Evolutionary conservation across 2,797 vertebrate genomes (phyloP), one percentile per base, ranked within the genome.

Genomic region (Molossus alvarezi): DNA sequence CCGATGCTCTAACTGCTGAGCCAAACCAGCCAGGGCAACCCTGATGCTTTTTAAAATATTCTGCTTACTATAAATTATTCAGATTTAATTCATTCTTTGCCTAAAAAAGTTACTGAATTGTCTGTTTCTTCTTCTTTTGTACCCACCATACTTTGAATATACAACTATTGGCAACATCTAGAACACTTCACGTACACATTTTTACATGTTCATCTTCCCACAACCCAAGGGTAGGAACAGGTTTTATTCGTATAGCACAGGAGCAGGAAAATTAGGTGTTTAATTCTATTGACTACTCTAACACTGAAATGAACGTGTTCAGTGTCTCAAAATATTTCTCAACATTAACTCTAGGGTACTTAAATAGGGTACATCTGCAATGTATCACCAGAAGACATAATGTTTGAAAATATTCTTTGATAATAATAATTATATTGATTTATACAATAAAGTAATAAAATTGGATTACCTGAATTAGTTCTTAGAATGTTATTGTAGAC

Each of bases 361-460:
- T 98, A 98, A 97, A 97, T 97, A 97, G 82, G 64, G 33, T 90
- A 96, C 97, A 96, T 95, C 83, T 95, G 55, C 96, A 72, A 95
- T 96, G 95, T 87, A 97, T 97, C 96, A 95, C 93, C 97, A 97
- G 97, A 96, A 98, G 85, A 69, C 94, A 96, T 96, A 97, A 97
- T 95, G 96, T 97, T 96, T 97, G 96, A 97, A 97, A 98, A 95
- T 94, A 98, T 98, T 98, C 72, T 81, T 91, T 92, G 92, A 97
- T 91, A 91, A 97, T 96, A 96, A 97, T 97, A 96, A 58, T 95
- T 93, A 73, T 97, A 98, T 97, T 94, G 97, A 98, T 98, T 98
- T 97, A 95, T 55, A 92, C 96, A 73, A 93, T 97, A 97, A 98
- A 97, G 97, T 97, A 98, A 98, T 97, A 97, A 97, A 98, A 98